Evolutionary conservation across 92 coral and sea anemone genomes (phyloP).

Genomic region (Montipora capitata): DNA sequence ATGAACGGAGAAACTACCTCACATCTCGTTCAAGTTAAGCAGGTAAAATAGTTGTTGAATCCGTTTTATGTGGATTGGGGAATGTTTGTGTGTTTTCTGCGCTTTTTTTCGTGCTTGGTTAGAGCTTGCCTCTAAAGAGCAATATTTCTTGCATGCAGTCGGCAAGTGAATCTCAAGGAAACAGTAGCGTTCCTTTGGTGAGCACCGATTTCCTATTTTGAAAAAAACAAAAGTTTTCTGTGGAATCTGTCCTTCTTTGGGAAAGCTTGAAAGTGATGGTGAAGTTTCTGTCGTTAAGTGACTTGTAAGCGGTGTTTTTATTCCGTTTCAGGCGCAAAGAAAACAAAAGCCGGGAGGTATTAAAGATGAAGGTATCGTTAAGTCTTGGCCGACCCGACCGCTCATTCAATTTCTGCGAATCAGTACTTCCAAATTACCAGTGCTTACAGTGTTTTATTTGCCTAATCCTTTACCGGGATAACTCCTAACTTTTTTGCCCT

Average conservation of each 20-base stretch:
- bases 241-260: constrained; percentile 9
- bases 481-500: too few relatives aligned
- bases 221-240: neutral
- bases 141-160: constrained; percentile 67
- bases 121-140: constrained; percentile 51
- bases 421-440: neutral
- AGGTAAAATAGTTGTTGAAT: constrained; percentile 55
- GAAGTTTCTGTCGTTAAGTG: neutral
- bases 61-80: neutral
- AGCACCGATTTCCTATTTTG: constrained; percentile 35
- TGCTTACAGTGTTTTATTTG: constrained; percentile 23
- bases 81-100: constrained; percentile 1
- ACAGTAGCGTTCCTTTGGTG: constrained; percentile 86
- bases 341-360: constrained; percentile 51
- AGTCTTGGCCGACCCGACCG: constrained; percentile 14
- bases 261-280: neutral
- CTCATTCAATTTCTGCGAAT: constrained; percentile 18
- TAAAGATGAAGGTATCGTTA: constrained; percentile 31
- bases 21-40: constrained; percentile 50
- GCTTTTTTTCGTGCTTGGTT: constrained; percentile 28
- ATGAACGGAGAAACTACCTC: constrained; percentile 90
- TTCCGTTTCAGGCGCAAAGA: constrained; percentile 50
- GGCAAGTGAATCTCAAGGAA: constrained; percentile 72
- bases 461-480: neutral
- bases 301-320: neutral